Conservation (phyloP, 2,888 invertebrate species). For the Drosophila siamana region DNA sequence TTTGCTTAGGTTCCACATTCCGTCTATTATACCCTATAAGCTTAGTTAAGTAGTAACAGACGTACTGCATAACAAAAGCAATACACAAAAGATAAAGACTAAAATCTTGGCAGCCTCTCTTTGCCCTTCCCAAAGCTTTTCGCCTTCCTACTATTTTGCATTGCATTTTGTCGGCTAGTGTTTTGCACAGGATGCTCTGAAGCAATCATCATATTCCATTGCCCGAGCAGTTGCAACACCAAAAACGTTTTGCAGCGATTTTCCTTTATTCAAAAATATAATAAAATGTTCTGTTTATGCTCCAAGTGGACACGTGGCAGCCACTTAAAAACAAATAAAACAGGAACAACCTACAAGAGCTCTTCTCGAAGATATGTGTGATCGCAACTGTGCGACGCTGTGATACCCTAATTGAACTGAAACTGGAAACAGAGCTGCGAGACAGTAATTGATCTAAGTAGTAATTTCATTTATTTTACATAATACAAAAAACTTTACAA, state of each 20-base stretch:
- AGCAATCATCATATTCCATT: slow-evolving; percentile 53
- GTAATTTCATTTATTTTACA: no score
- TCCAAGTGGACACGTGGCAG: slow-evolving; percentile 59
- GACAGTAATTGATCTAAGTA: no score
- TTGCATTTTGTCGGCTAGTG: slow-evolving; percentile 24
- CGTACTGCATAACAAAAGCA: slow-evolving; percentile 37
- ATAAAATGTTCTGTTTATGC: slow-evolving; percentile 56
- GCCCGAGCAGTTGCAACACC: slow-evolving; percentile 35
- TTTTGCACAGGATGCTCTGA: slow-evolving; percentile 32
- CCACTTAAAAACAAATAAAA: slow-evolving; percentile 39
- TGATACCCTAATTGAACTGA: slow-evolving; percentile 29
- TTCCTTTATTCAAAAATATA: slow-evolving; percentile 36
- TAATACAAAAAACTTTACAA: no score
- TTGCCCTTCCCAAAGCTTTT: neutral
- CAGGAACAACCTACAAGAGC: slow-evolving; percentile 5
- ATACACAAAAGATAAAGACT: slow-evolving; percentile 43
- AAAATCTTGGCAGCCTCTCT: slow-evolving; percentile 38
- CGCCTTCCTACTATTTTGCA: neutral
- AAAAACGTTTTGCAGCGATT: slow-evolving; percentile 46
- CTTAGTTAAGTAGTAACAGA: neutral
- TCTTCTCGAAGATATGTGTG: neutral
- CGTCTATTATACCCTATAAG: neutral
- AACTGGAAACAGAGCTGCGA: no score
- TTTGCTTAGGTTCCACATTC: neutral
- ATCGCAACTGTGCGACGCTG: neutral